These are phyloP conservation scores for Eira barbara DNA, from an alignment of 2,113 vertebrate species.

Conservation along the genomic window DNA sequence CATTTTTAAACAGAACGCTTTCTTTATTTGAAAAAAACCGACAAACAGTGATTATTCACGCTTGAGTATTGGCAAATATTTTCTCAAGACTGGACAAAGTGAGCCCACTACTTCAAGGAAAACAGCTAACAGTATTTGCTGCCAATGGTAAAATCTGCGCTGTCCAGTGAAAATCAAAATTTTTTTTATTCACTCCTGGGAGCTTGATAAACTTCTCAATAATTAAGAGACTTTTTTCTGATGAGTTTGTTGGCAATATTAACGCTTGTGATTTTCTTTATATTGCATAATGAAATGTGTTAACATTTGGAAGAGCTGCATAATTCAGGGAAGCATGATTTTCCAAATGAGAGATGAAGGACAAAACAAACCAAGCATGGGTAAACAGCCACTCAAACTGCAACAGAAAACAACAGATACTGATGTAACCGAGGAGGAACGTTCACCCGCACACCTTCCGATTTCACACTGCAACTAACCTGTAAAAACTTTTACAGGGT, in stretches of 20 bases:
- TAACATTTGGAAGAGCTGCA: slow-evolving; percentile 28
- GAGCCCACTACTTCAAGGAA: background rate
- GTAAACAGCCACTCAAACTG: background rate
- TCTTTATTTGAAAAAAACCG: slow-evolving; percentile 32
- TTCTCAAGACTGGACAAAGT: slow-evolving; percentile 43
- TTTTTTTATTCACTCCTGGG: background rate
- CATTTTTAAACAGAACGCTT: background rate
- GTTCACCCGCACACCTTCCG: background rate
- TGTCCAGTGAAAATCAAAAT: background rate
- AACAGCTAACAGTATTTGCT: background rate
- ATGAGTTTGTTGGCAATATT: background rate
- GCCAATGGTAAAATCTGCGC: slow-evolving; percentile 17
- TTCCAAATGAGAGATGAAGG: slow-evolving; percentile 24
- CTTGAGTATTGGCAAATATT: slow-evolving; percentile 30
- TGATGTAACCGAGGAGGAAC: background rate
- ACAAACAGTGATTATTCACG: slow-evolving; percentile 7
- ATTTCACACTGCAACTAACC: background rate
- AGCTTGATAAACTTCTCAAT: background rate
- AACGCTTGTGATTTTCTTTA: background rate
- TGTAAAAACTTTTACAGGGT: background rate
- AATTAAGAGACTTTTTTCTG: background rate
- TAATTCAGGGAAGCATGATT: slow-evolving; percentile 15
- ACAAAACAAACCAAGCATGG: background rate
- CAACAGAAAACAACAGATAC: background rate
- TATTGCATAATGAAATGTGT: background rate